Percentiles rank a stretch among this genome's conserved stretches.
Conservation (phyloP, 2,113 vertebrate species). For the Monopterus albus region DNA sequence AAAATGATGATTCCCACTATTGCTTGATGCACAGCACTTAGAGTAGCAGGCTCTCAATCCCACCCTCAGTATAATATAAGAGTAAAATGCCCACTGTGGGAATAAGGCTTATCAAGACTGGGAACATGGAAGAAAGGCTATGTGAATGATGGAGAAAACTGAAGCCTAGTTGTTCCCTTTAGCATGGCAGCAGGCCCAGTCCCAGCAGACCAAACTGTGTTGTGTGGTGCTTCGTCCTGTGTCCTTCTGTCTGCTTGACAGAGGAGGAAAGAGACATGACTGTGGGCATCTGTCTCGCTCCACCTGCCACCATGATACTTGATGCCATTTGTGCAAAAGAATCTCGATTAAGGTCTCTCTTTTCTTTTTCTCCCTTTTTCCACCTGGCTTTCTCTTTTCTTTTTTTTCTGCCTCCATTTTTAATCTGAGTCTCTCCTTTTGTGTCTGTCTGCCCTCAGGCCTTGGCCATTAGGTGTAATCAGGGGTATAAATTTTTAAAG, state of each 20-base stretch:
- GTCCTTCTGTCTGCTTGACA: conserved; percentile 26
- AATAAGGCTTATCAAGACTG: conserved; percentile 11
- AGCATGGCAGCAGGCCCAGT: conserved; percentile 33
- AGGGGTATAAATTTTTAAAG: conserved; percentile 68
- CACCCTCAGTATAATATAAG: conserved; percentile 3
- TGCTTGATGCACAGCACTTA: conserved; percentile 3
- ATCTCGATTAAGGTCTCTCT: background rate
- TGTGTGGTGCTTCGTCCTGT: background rate
- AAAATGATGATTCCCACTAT: conserved; percentile 5
- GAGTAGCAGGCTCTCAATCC: background rate
- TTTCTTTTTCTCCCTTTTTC: background rate
- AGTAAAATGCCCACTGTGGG: conserved; percentile 24
- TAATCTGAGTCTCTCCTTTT: conserved; percentile 28
- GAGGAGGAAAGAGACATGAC: conserved; percentile 19
- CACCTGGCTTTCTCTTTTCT: background rate
- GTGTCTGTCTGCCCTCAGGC: conserved; percentile 44
- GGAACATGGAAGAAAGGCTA: background rate
- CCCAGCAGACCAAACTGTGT: conserved; percentile 37
- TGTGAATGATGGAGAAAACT: background rate
- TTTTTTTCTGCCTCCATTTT: conserved; percentile 6
- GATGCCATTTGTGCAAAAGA: too few species aligned
- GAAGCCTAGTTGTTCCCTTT: conserved; percentile 26
- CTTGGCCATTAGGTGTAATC: conserved; percentile 62
- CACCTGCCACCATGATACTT: background rate
- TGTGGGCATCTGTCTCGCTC: conserved; percentile 26